phyloP scores from a whole-genome alignment of 2,797 vertebrate species.

The Apodemus agrarius region DNA sequence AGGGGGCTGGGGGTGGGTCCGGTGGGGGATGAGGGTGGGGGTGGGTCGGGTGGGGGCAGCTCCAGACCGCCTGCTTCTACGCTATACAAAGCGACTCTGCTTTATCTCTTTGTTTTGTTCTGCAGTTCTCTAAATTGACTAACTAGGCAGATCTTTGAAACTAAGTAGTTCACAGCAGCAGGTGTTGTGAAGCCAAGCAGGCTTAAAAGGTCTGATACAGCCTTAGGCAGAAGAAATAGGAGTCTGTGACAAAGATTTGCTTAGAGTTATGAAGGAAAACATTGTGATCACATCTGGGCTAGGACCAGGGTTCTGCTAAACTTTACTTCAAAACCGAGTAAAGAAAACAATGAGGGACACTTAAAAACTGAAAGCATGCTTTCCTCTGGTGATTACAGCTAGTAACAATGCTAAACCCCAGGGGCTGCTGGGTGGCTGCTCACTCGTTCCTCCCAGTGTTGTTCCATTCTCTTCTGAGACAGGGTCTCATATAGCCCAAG shows the following conservation, averaged over 20 bases:
- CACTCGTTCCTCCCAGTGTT: background rate
- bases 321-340: constrained; percentile 3
- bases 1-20: background rate
- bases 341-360: constrained; percentile 15
- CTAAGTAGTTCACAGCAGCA: constrained; percentile 1
- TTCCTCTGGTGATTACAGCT: background rate
- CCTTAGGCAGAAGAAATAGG: constrained; percentile 32
- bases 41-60: background rate
- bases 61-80: background rate
- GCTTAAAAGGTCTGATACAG: constrained; percentile 4
- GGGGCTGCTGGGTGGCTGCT: background rate
- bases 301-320: background rate
- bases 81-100: background rate
- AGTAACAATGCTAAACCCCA: too few species aligned
- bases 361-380: constrained; percentile 11
- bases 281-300: constrained; percentile 8
- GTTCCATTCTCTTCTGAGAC: background rate
- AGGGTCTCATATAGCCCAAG: background rate
- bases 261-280: constrained; percentile 51
- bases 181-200: background rate
- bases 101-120: constrained; percentile 47
- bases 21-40: too few species aligned
- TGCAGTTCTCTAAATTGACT: constrained; percentile 40
- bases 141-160: background rate
- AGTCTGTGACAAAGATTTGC: constrained; percentile 40